A percentile compares a stretch with the other conserved stretches of the same genome.
Evolutionary conservation across 2,113 vertebrate genomes (phyloP).

Genomic region (Lathamus discolor): DNA sequence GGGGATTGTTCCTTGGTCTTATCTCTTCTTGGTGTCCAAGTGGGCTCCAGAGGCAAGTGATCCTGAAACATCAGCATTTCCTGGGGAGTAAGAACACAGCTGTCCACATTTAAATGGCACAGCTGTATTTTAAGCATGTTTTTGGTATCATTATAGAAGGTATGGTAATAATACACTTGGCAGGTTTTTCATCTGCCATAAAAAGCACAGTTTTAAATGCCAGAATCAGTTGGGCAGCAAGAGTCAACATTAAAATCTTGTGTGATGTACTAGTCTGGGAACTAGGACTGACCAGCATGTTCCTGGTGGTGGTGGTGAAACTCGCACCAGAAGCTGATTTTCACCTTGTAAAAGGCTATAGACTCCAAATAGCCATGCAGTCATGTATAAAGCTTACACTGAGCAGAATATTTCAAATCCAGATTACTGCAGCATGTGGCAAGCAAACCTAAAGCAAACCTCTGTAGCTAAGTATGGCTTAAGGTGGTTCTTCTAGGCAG

Average conservation of each 20-base stretch:
- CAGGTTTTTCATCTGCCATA: background rate
- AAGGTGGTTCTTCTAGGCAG: background rate
- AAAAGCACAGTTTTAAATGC: background rate
- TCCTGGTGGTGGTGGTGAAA: background rate
- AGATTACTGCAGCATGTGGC: background rate
- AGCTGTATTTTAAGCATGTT: background rate
- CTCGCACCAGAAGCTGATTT: background rate
- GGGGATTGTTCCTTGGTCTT: background rate
- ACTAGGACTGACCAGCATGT: background rate
- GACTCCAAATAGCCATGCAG: background rate
- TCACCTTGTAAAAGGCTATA: background rate
- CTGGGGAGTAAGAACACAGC: background rate
- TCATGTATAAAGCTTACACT: background rate
- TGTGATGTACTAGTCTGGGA: background rate
- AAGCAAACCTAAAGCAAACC: background rate
- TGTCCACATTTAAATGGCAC: background rate
- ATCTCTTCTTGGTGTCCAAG: background rate
- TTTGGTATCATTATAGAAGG: background rate
- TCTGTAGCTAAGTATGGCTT: accelerated
- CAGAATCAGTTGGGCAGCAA: background rate
- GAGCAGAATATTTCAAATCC: background rate
- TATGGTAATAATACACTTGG: background rate
- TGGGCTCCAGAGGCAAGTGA: background rate
- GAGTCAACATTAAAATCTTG: background rate
- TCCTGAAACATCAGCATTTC: background rate